Base-by-base conservation (phyloP, 2,888 invertebrate species). In the Boloria selene region DNA sequence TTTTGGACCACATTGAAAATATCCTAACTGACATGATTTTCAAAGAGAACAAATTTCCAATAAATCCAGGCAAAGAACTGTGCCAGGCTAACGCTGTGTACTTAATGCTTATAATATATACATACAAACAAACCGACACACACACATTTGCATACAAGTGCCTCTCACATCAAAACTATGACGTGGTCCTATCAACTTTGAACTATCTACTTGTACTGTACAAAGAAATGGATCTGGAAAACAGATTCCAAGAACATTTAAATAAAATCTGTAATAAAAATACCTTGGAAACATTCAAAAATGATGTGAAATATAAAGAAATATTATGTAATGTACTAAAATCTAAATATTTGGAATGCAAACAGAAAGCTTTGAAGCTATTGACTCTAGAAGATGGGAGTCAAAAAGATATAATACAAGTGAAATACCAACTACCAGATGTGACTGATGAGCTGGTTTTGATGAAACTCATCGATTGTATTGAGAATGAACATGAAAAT, bases 361-460 rank as follows among this genome's bases (percentile, higher is more conserved):
- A 76, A 45, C 84, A 85, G 63, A 90, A 89, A 73, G 75, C 82
- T 22, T 72, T 90, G 1, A 81, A 77, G 75, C 67, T 90, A 3
- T 67, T 91, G 0, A 75, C 80, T 1, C 68, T 85, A 26, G 78
- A 83, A 64, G 74, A 77, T 0, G 68, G 85, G 50, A 85, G 85
- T 0, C 83, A 87, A 47, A 73, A 59, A 17, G 65, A 74, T 18
- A 78, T 88, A 10, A 72, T 87, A 2, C 70, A 74, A 53, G 61
- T 73, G 0, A 77, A 76, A 68, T 71, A 74, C 0, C 75, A 73
- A 10, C 59, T 71, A 4, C 61, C 51, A 1, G 65, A 69, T 16
- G 65, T 76, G 2, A 70, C 71, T 0, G 74, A 83, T 22, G 76
- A 80, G 4, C 58, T 71, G 13, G 68, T 87, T 0, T 65, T 87